Percentiles rank a stretch among this genome's conserved stretches.
phyloP scores from a whole-genome alignment of 2,797 vertebrate species.

The Chiroxiphia lanceolata region DNA sequence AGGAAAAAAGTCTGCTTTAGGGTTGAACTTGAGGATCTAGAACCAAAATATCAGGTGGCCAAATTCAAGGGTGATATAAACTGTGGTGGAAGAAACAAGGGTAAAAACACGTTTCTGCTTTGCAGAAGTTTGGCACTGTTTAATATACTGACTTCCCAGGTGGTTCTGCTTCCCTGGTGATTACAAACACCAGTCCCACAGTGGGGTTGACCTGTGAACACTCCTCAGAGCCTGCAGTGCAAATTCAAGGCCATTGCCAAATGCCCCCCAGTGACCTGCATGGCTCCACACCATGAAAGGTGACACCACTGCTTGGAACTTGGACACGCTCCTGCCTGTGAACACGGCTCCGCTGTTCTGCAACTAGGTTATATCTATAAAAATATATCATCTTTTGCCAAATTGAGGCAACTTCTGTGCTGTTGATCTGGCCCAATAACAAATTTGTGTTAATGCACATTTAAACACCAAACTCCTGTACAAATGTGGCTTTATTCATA shows the following conservation, averaged over 20 bases:
- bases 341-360: not conserved
- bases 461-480: not conserved
- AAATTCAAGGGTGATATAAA: not conserved
- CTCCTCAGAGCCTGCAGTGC: not conserved
- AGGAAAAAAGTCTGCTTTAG: not conserved
- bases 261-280: not conserved
- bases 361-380: not conserved
- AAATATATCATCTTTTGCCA: not conserved
- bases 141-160: not conserved
- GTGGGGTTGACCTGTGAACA: not conserved
- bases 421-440: not conserved
- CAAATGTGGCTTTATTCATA: accelerated
- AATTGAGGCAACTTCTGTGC: not conserved
- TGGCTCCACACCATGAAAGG: not conserved
- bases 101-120: not conserved
- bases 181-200: not conserved
- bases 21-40: not conserved
- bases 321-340: accelerated
- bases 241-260: not conserved
- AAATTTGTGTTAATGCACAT: not conserved
- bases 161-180: not conserved
- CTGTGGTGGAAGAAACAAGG: not conserved
- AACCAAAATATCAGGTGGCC: not conserved
- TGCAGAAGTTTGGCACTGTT: not conserved
- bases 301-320: not conserved